Base-by-base conservation (phyloP, 2,113 vertebrate species). In the Engystomops pustulosus region DNA sequence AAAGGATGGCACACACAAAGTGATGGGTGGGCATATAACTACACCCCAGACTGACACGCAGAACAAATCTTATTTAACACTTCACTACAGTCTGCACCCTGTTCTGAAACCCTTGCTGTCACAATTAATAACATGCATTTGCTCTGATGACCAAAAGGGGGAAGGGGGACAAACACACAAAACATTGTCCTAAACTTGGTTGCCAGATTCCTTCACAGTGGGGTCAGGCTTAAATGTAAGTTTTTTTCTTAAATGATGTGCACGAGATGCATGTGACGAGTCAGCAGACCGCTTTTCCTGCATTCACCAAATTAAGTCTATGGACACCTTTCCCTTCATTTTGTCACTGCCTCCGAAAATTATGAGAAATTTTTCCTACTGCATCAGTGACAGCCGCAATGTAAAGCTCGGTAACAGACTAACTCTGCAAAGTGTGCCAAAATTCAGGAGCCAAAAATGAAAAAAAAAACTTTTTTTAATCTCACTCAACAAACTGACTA, bases 31-130 rank as follows among this genome's bases (percentile, higher is more conserved):
- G 51, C 30, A 71, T 25, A 12, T 81, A 23, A 81, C 27, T 65
- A 60, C 55, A 83, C 69, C 36, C 3, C 25, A 36, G n/a, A 44
- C n/a, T 65, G 81, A 49, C 69, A 65, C 18, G 27, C 71, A 76
- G 70, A 83, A 83, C 81, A 83, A 83, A 83, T 75, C 55, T 83
- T 27, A 76, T 76, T 83, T 76, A 83, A 67, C 23, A 27, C 55
- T 83, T 23, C 51, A 55, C 80, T 44, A 74, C 68, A 83, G 53
- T 60, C 23, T 60, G 10, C 38, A 25, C 47, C 20, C 68, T 60
- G 25, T 60, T 36, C 45, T 55, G 20, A 53, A 68, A 60, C 30
- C 49, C 51, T 32, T 15, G 38, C 81, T 83, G 71, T 62, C 58
- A 67, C 55, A 36, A n/a, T 51, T 5, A 47, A 83, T 65, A 25